Conservation (phyloP, 2,888 invertebrate species). For the Caenorhabditis imperialis region DNA sequence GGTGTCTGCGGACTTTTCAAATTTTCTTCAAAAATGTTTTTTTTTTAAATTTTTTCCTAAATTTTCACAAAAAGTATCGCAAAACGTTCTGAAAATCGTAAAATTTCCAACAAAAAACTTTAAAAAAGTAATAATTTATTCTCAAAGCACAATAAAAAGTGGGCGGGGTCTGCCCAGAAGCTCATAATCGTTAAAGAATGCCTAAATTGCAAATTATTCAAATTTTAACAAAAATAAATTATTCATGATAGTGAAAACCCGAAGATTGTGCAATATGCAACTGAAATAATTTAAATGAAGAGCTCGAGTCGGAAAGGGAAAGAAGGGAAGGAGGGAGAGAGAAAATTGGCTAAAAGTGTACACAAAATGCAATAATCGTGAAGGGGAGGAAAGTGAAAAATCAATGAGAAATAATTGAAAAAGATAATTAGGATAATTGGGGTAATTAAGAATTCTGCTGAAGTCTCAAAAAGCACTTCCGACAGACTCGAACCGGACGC, state of each 20-base stretch:
- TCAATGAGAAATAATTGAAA: neutral
- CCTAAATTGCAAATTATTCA: neutral
- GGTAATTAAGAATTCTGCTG: constrained; percentile 28
- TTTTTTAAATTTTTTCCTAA: neutral
- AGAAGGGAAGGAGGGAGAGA: too few relatives aligned
- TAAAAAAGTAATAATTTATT: neutral
- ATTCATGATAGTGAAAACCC: too few relatives aligned
- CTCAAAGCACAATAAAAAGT: neutral
- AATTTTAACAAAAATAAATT: neutral
- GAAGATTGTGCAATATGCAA: too few relatives aligned
- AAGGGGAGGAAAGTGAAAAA: neutral
- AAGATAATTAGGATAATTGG: constrained; percentile 4
- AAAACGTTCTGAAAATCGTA: neutral
- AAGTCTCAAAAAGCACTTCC: constrained; percentile 85
- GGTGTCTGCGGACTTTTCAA: too few relatives aligned
- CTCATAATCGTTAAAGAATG: too few relatives aligned
- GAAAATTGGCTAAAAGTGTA: neutral
- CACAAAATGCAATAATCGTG: too few relatives aligned
- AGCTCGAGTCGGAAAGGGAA: too few relatives aligned
- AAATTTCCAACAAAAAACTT: constrained; percentile 1
- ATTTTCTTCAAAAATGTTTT: too few relatives aligned
- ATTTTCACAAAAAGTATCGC: neutral
- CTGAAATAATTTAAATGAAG: too few relatives aligned
- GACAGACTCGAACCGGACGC: constrained; percentile 95
- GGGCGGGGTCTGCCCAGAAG: too few relatives aligned